phyloP scores from a whole-genome alignment of 2,797 vertebrate genomes.

The Cynodonichthys magdalenae region DNA sequence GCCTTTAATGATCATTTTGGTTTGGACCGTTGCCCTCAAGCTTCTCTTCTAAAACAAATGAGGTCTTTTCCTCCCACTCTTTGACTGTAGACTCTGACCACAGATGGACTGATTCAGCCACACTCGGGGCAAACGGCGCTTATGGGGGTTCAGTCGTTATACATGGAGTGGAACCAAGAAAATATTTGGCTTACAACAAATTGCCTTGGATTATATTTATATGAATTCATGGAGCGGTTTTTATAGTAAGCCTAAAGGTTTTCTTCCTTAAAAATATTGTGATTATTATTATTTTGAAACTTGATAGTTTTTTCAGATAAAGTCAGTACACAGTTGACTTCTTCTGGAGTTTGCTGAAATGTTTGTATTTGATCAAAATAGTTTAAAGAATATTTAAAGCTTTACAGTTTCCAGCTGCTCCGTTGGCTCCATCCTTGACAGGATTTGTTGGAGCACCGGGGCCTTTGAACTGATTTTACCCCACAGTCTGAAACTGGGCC shows the following conservation, averaged over 20 bases:
- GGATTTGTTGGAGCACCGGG: no score
- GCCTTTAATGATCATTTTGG: slow-evolving; percentile 10
- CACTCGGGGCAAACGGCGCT: slow-evolving; percentile 5
- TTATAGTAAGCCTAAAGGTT: no score
- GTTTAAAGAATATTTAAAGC: background rate
- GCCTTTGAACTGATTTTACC: no score
- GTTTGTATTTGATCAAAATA: background rate
- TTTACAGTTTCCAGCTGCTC: no score
- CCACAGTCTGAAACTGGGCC: no score
- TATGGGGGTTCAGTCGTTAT: background rate
- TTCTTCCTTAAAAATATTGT: no score
- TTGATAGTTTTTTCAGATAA: no score
- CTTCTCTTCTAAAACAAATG: slow-evolving; percentile 35
- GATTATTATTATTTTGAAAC: no score
- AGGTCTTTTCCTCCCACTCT: slow-evolving; percentile 15
- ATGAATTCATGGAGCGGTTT: no score
- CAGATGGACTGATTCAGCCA: slow-evolving; percentile 11
- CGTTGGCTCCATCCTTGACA: no score
- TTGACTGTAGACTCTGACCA: slow-evolving; percentile 17
- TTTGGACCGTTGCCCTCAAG: slow-evolving; percentile 22
- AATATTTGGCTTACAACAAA: background rate
- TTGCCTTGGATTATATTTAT: no score
- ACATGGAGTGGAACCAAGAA: slow-evolving; percentile 5
- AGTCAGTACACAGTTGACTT: background rate
- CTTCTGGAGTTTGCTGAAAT: background rate